Base-by-base conservation (phyloP, 2,797 vertebrate genomes). In the Nothura maculosa region DNA sequence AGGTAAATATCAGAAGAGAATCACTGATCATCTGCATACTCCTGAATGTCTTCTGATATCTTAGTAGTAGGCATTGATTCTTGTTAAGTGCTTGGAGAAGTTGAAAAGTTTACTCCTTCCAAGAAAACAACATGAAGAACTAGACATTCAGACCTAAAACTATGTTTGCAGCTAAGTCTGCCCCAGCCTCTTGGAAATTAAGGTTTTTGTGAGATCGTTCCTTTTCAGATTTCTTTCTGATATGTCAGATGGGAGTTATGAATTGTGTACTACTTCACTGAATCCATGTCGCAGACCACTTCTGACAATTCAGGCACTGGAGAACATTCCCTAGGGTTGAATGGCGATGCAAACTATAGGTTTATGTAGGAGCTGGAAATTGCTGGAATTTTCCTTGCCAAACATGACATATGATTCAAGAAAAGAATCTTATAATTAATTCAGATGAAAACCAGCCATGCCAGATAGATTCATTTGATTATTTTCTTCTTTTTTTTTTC, bases 401-500 rank as follows among this genome's bases (percentile, higher is more conserved):
- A 82, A 50, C 17, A 43, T 1, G 61, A 21, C 30, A 79, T 9
- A 20, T 32, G 28, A 19, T 40, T 73, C 32, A 62, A 10, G 61
- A 7, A 16, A 5, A 61, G 70, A 72, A 68, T 47, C 0, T 1
- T 57, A 24, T 30, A 66, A 73, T 14, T 6, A 28, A 57, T 10
- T 12, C 10, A 84, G 43, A 66, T 40, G 6, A 24, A 58, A 79
- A 80, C 1, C 17, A 72, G 13, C 4, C 3, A 15, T 76, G 16
- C 34, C n/a, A 47, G 2, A 78, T 48, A 77, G 24, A 54, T 52
- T 15, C 48, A 6, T 28, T 0, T 8, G 22, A 24, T 12, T 48
- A 47, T 30, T 62, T 10, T 0, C 0, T 4, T 8, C 4, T 2
- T 24, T 0, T 0, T 20, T 64, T 63, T 79, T 45, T 38, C 12